phyloP scores from a whole-genome alignment of 1,140 invertebrate species.

The Drosophila arizonae region DNA sequence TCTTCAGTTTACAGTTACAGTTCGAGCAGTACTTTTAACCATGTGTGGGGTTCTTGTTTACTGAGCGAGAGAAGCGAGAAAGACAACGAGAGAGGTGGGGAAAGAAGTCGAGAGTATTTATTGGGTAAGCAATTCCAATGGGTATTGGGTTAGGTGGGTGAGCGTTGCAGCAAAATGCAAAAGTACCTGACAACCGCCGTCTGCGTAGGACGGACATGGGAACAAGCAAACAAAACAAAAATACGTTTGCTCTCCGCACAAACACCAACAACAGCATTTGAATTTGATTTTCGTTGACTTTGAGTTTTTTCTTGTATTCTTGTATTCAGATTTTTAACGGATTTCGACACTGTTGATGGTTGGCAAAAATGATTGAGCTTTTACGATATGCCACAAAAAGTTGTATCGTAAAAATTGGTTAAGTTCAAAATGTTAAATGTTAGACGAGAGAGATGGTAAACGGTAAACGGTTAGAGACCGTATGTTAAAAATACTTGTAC shows the following conservation, averaged over 20 bases:
- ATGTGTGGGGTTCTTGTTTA: conserved; percentile 31
- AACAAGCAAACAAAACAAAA: conserved; percentile 5
- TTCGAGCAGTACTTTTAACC: conserved; percentile 26
- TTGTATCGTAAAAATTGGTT: conserved; percentile 32
- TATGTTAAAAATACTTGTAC: conserved; percentile 49
- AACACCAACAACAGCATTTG: conserved; percentile 38
- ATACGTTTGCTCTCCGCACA: conserved; percentile 37
- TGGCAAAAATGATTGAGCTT: conserved; percentile 41
- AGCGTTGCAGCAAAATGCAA: conserved; percentile 53
- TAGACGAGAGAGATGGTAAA: conserved; percentile 22
- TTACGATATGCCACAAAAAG: conserved; percentile 46
- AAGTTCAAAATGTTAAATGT: conserved; percentile 31
- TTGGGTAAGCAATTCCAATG: conserved; percentile 31
- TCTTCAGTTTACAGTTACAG: conserved; percentile 8
- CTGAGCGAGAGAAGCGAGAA: conserved; percentile 10
- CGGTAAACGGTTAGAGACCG: neutral
- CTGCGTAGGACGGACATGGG: conserved; percentile 1
- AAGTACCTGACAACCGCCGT: conserved; percentile 26
- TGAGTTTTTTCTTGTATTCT: neutral
- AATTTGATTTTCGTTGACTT: neutral
- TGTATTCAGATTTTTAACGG: neutral
- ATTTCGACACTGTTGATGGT: conserved; percentile 34
- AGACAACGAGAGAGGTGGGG: neutral
- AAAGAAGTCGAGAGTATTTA: conserved; percentile 22
- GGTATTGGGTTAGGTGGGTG: conserved; percentile 18